phyloP scores from a whole-genome alignment of 2,113 vertebrate species.

The Actinemys pallida region DNA sequence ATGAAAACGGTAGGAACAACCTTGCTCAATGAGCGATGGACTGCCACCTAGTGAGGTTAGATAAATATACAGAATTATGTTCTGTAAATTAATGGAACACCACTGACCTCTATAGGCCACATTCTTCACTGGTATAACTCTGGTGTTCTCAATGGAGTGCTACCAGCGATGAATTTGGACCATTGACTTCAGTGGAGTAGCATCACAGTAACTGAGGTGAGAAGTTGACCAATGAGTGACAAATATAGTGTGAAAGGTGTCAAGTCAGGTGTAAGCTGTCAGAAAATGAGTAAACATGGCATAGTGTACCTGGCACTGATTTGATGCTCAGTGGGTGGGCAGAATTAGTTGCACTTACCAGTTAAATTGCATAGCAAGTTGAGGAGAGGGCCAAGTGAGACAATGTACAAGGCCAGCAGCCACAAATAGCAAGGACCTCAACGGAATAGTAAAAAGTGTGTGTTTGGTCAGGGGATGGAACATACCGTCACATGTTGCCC shows the following conservation, averaged over 20 bases:
- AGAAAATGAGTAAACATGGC: background rate
- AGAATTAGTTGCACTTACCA: background rate
- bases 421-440: background rate
- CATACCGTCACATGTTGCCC: background rate
- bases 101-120: background rate
- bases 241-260: background rate
- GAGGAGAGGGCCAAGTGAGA: background rate
- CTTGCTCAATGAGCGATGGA: background rate
- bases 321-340: background rate
- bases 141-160: background rate
- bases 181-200: background rate
- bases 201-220: background rate
- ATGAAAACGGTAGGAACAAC: background rate
- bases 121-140: background rate
- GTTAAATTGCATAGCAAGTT: background rate
- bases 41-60: background rate
- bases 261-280: background rate
- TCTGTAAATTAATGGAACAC: background rate
- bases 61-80: background rate
- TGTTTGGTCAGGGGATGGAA: background rate
- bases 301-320: background rate
- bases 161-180: background rate
- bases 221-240: background rate
- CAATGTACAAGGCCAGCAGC: background rate
- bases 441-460: background rate